Evolutionary conservation across 2,888 invertebrate species (phyloP), one percentile per base, ranked within the genome.

Genomic region (Scaptomyza cyrtandrae): DNA sequence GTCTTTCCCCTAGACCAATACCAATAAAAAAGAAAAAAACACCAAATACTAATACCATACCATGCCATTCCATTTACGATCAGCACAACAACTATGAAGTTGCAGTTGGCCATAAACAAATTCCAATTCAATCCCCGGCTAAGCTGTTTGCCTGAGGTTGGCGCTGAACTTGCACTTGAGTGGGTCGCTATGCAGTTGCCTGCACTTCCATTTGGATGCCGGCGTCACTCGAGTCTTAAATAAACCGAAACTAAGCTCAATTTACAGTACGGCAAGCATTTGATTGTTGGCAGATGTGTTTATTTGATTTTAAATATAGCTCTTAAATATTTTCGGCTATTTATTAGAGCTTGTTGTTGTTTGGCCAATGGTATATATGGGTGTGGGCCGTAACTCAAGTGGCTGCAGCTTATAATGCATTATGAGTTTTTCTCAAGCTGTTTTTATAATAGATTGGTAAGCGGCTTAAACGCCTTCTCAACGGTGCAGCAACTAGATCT

Each of bases 261-360:
- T 89, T 87, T 88, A 84, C 89, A 88, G 83, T 87, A 78, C 68
- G 72, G 85, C 78, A 75, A 84, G 87, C 87, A 75, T 88, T 75
- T 84, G 85, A 89, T 84, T 78, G 87, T 69, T 71, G 87, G 68
- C 69, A 88, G 81, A 88, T 83, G 83, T 88, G 89, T 84, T 84
- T 84, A 84, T 84, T 84, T 87, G 83, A 84, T 88, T 84, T 84
- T 84, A 84, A 84, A 84, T 87, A 87, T 84, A 66, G 81, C 89
- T 87, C 82, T 84, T 85, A 84, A 84, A 84, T 89, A 83, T 88
- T 86, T 80, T 78, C 63, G 85, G 69, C 82, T 68, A 78, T 84
- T 80, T 72, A 88, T 84, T 76, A 78, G 64, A 57, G 37, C 55
- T 50, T 6, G 33, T 49, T 49, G 16, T 33, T 19, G 10, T 3